A percentile compares a stretch with the other conserved stretches of the same genome.
Conservation (phyloP, 2,797 vertebrate genomes). For the Psittacula derbiana region DNA sequence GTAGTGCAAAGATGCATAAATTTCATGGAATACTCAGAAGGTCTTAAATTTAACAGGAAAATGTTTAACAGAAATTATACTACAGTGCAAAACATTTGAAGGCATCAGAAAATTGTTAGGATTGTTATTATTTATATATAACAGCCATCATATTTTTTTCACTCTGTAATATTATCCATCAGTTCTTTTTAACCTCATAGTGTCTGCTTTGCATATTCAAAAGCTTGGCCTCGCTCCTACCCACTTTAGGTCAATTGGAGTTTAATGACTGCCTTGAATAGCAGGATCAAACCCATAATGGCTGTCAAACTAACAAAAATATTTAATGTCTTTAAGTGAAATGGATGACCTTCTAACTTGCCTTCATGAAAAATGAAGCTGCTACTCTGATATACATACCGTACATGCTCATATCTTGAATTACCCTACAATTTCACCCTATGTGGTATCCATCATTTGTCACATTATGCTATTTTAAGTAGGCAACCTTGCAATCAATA, state of each 20-base stretch:
- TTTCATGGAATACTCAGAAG: background rate
- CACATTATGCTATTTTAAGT: constrained; percentile 55
- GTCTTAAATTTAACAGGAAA: background rate
- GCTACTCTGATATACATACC: background rate
- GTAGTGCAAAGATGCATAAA: background rate
- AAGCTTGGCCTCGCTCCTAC: constrained; percentile 2
- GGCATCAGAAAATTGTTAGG: background rate
- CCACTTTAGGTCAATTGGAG: constrained; percentile 29
- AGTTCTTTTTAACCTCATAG: background rate
- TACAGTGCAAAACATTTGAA: background rate
- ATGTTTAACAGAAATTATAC: background rate
- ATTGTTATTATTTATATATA: background rate
- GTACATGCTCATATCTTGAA: constrained; percentile 6
- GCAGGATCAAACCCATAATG: constrained; percentile 40
- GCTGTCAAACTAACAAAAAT: constrained; percentile 44
- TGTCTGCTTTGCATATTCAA: constrained; percentile 14
- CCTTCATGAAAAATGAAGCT: constrained; percentile 42
- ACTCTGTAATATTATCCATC: background rate
- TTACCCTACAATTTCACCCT: constrained; percentile 29
- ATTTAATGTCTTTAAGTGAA: constrained; percentile 32
- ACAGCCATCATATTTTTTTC: background rate
- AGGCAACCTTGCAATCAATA: constrained; percentile 55
- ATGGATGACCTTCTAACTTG: constrained; percentile 45
- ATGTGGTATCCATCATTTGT: constrained; percentile 39
- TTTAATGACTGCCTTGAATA: constrained; percentile 54